Base-by-base conservation (phyloP, 2,888 invertebrate species). In the Microctonus brassicae region DNA sequence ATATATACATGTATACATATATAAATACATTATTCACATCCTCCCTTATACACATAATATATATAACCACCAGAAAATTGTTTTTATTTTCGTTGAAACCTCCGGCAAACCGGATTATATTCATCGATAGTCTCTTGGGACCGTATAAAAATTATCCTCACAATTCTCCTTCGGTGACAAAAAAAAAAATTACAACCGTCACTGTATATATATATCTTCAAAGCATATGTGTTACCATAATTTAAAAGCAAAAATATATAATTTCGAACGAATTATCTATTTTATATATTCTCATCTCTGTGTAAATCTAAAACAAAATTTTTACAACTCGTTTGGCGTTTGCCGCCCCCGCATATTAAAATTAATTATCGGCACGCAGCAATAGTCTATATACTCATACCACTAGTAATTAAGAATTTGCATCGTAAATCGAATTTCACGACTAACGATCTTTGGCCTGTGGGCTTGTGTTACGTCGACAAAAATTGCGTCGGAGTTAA, bases 341-440 rank as follows among this genome's bases (percentile, higher is more conserved):
- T n/a, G 53, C 47, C 33, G 52, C 66, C 60, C 53, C 53, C 65
- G 65, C 65, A 66, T 61, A 66, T 61, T 53, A 61, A 71, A 71
- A 71, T 71, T 61, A 71, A 71, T 71, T 66, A 71, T 53, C 47
- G 58, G 69, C 33, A 29, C 11, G n/a, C n/a, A 24, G 67, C 67
- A 13, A 33, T 6, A 42, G 63, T 63, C 33, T 36, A 33, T 24
- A 34, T 24, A n/a, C n/a, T n/a, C n/a, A 47, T 47, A 60, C 65
- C 52, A 52, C 61, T 11, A 39, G 72, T 68, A 73, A 70, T 73
- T 75, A 68, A 52, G 69, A 70, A 72, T 69, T 75, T 70, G 69
- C 70, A 74, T 73, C 69, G 57, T 63, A 72, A 71, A 76, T 72
- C 62, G 60, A 72, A 71, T 68, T 68, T 73, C 57, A 69, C 63